Conservation (phyloP, 2,113 vertebrate genomes). For the Caracal caracal region DNA sequence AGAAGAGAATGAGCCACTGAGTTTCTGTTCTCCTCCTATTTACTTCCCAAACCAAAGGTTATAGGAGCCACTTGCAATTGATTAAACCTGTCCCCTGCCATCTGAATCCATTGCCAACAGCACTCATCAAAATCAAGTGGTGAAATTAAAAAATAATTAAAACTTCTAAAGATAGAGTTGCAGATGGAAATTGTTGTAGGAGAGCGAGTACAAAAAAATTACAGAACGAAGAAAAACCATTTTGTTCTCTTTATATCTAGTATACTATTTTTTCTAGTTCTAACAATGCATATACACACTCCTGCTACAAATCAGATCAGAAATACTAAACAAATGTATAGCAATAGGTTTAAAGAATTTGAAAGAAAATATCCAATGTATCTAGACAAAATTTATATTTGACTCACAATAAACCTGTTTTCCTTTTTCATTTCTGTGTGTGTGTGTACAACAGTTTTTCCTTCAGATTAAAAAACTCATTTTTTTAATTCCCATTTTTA, state of each 20-base stretch:
- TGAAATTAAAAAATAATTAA: constrained; percentile 75
- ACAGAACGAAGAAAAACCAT: constrained; percentile 4
- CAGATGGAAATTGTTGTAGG: background rate
- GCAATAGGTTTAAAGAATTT: background rate
- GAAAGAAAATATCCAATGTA: background rate
- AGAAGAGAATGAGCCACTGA: constrained; percentile 54
- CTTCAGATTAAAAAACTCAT: background rate
- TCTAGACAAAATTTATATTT: background rate
- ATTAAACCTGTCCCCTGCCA: constrained; percentile 39
- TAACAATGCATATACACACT: background rate
- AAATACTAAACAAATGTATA: rapidly evolving
- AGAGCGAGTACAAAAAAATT: background rate
- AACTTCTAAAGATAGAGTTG: constrained; percentile 28
- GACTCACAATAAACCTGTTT: background rate
- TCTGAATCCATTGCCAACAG: constrained; percentile 6
- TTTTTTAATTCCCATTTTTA: background rate
- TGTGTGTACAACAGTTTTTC: background rate
- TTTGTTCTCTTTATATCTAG: constrained; percentile 24
- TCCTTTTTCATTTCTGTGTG: background rate
- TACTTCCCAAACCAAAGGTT: constrained; percentile 44
- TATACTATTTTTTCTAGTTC: background rate
- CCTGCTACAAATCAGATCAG: background rate
- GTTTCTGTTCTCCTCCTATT: constrained; percentile 35
- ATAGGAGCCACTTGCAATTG: constrained; percentile 41
- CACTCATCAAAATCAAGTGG: constrained; percentile 63